phyloP scores from a whole-genome alignment of 2,888 invertebrate species.

The Melitaea athalia region DNA sequence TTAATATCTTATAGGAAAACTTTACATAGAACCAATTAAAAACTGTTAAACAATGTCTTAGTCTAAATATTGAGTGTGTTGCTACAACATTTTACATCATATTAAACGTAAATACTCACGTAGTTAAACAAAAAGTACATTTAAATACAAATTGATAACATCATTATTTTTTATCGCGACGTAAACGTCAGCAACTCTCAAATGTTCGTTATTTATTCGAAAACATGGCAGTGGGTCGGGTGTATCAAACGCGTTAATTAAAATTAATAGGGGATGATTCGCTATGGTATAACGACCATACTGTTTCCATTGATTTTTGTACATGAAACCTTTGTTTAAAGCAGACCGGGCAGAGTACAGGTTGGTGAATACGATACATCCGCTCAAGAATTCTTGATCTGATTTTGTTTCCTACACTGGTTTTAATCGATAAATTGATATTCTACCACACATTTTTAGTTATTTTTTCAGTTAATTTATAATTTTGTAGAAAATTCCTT shows the following conservation, averaged over 20 bases:
- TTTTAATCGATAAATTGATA: background rate
- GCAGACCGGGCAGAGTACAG: constrained; percentile 41
- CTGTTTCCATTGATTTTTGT: constrained; percentile 50
- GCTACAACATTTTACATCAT: too few relatives aligned
- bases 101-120: background rate
- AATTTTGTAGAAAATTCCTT: too few relatives aligned
- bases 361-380: constrained; percentile 17
- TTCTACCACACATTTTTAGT: too few relatives aligned
- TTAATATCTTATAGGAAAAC: too few relatives aligned
- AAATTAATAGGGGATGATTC: constrained; percentile 59
- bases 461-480: too few relatives aligned
- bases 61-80: too few relatives aligned
- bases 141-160: background rate
- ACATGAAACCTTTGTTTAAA: constrained; percentile 56
- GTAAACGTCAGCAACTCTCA: constrained; percentile 3
- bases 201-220: constrained; percentile 18
- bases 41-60: too few relatives aligned
- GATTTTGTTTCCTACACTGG: background rate
- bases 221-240: constrained; percentile 43
- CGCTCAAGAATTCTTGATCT: constrained; percentile 6
- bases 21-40: too few relatives aligned
- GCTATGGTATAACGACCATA: constrained; percentile 24
- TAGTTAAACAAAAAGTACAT: background rate
- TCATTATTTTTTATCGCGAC: constrained; percentile 1
- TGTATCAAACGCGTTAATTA: constrained; percentile 70